Base-by-base conservation (phyloP, 2,797 vertebrate genomes). In the Tarsius wallacei region DNA sequence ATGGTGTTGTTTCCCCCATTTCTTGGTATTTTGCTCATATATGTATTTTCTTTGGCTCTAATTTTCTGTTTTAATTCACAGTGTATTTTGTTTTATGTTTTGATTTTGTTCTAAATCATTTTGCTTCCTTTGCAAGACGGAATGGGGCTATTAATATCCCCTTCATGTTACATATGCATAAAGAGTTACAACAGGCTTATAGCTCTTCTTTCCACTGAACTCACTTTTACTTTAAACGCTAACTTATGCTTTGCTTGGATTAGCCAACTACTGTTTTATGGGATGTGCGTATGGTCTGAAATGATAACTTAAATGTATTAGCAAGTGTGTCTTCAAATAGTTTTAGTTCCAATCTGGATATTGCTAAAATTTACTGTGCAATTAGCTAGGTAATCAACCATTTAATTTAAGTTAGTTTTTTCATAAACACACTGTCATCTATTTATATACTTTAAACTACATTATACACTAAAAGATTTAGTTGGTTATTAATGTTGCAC, bases 251-350 rank as follows among this genome's bases (percentile, higher is more conserved):
- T 89, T 85, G 59, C 31, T 26, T 94, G 24, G 47, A 87, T 93
- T 19, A 93, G 73, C 15, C 53, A 22, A 93, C 15, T 80, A 61
- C 21, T 87, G 42, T 73, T 90, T 64, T 26, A 47, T 22, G 24
- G 26, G n/a, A 12, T 10, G n/a, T 24, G 31, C 73, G 4, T 28
- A 84, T 55, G 33, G 26, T 84, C 36, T 87, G 31, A 93, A 93
- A 91, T 12, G 15, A 26, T 80, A 66, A 83, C 31, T 82, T 92
- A 73, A 96, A 83, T 76, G 36, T 73, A 95, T 66, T 73, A 91
- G 31, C 61, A 83, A 93, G 71, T 78, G 24, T 10, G 36, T 71
- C 49, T 93, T 93, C 87, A 95, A 91, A 84, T 87, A 94, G 82
- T 68, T 78, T 70, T 78, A 95, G 77, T 36, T 93, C 36, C 36